Conservation (phyloP, 2,888 invertebrate genomes). For the Sphinx pinastri region DNA sequence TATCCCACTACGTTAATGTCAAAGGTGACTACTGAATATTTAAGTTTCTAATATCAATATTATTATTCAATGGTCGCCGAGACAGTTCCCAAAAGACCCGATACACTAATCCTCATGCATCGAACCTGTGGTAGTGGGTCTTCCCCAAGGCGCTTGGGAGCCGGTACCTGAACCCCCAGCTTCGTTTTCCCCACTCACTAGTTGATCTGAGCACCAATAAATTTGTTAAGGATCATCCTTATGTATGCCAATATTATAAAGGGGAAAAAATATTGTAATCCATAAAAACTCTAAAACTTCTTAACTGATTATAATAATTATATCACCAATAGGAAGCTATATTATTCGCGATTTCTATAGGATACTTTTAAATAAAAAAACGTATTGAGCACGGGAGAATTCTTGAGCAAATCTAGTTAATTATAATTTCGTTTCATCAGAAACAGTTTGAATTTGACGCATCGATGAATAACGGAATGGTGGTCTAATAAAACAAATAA, state of each 20-base stretch:
- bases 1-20: conserved; percentile 12
- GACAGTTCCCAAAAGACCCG: conserved; percentile 13
- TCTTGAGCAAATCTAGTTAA: neutral
- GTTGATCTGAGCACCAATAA: conserved; percentile 72
- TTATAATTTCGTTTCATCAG: neutral
- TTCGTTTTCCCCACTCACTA: conserved; percentile 75
- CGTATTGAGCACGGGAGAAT: no score
- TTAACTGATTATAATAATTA: no score
- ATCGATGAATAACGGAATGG: no score
- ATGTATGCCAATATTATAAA: neutral
- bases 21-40: conserved; percentile 14
- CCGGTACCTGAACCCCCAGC: conserved; percentile 63
- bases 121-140: conserved; percentile 78
- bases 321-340: no score
- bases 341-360: no score
- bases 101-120: conserved; percentile 56
- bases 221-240: conserved; percentile 27
- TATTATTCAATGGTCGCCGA: conserved; percentile 12
- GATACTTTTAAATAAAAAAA: no score
- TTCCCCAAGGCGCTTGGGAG: conserved; percentile 68
- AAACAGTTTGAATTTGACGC: no score
- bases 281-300: no score
- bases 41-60: neutral
- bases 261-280: no score
- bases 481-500: neutral